Evolutionary conservation across 2,888 invertebrate genomes (phyloP), one percentile per base, ranked within the genome.

Genomic region (Lordiphosa fenestrarum): DNA sequence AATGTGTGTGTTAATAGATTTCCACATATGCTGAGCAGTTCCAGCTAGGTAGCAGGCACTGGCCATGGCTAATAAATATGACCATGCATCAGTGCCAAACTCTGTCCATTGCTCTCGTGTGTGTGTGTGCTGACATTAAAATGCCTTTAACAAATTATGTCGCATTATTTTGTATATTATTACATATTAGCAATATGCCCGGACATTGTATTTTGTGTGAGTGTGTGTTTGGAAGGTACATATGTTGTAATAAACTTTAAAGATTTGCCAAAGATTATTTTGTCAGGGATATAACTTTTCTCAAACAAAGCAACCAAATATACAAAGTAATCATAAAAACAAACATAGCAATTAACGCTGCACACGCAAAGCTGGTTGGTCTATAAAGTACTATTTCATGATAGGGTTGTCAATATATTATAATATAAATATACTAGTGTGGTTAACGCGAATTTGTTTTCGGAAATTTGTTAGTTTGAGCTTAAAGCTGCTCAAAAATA

Each of bases 1-100:
- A 82, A 66, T 78, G 63, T 75, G 15, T 2, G 65, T 75, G 73
- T 68, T 80, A 80, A 80, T 80, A 82, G 80, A 67, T 73, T 76
- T 67, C 37, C 53, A 50, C 54, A 61, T 37, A 49, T 54, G 53
- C 53, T 48, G 48, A 44, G 61, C 46, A 40, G 37, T 37, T 3
- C n/a, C 15, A 1, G 15, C 15, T 15, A 15, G 15, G 15, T 15
- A 15, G 15, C 15, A 15, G 15, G 15, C 15, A 15, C 33, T 37
- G 35, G 36, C 49, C 36, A 54, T 23, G 38, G n/a, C 55, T 40
- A 12, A 5, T 40, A 9, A 36, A 51, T 36, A 19, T 51, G 40
- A 21, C 21, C 51, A 61, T 68, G 66, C 66, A 52, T 52, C 64
- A 59, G 49, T 53, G 53, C 46, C 35, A 23, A 35, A 12, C n/a